Evolutionary conservation across 1,140 invertebrate genomes (phyloP).

Genomic region (Leptoteleia sp.): DNA sequence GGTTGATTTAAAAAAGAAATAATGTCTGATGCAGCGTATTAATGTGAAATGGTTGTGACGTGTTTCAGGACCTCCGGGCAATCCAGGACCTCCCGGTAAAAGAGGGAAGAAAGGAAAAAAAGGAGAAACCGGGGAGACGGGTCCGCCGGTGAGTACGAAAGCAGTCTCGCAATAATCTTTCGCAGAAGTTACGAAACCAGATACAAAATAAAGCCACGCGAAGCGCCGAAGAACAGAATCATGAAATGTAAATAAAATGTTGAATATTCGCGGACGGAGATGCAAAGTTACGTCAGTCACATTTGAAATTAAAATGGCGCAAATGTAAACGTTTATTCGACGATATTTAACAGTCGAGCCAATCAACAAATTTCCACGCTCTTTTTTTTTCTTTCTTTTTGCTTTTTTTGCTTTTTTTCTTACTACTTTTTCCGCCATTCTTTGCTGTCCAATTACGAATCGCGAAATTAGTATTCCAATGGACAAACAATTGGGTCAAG

Average conservation of each 20-base stretch:
- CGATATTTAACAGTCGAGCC: conserved; percentile 29
- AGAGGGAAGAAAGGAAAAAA: conserved; percentile 94
- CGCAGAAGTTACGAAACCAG: conserved; percentile 41
- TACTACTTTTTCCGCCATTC: too few relatives aligned
- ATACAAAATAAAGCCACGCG: conserved; percentile 50
- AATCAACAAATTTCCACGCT: too few relatives aligned
- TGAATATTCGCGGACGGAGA: conserved; percentile 58
- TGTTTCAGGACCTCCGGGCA: conserved; percentile 85
- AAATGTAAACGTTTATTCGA: conserved; percentile 52
- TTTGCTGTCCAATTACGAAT: not conserved
- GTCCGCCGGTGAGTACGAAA: conserved; percentile 84
- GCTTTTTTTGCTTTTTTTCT: too few relatives aligned
- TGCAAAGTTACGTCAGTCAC: conserved; percentile 36
- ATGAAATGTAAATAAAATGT: conserved; percentile 63
- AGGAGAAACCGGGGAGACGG: conserved; percentile 89
- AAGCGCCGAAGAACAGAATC: conserved; percentile 37
- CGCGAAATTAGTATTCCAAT: conserved; percentile 25
- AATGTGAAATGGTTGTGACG: conserved; percentile 21
- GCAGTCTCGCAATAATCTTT: conserved; percentile 50
- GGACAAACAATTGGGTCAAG: conserved; percentile 28
- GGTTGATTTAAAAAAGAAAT: conserved; percentile 8
- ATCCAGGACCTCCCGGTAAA: conserved; percentile 89
- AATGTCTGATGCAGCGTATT: conserved; percentile 21
- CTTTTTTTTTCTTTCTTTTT: too few relatives aligned
- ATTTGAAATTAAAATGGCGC: conserved; percentile 51